Conservation (phyloP, 2,888 invertebrate genomes). For the Eumacrocentrus americanus region DNA sequence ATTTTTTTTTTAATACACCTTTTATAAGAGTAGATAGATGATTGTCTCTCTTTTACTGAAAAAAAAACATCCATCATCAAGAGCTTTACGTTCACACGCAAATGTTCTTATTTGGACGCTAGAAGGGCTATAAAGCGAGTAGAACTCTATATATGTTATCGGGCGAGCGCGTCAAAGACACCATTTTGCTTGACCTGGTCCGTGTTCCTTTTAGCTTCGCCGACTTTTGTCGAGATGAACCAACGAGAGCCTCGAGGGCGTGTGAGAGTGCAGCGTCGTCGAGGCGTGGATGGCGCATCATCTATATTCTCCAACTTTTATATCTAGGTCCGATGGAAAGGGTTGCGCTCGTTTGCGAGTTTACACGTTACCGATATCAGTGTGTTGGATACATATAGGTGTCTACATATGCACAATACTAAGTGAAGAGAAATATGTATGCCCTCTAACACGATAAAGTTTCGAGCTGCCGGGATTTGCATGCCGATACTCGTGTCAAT, state of each 20-base stretch:
- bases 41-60: neutral
- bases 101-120: neutral
- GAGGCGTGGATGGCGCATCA: neutral
- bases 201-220: conserved; percentile 8
- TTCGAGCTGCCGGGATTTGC: conserved; percentile 5
- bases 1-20: neutral
- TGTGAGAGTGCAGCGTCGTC: neutral
- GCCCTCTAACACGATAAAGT: neutral
- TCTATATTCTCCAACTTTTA: conserved; percentile 4
- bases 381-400: neutral
- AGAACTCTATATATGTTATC: conserved; percentile 7
- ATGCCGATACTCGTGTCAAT: conserved; percentile 7
- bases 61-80: conserved; percentile 3
- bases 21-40: neutral
- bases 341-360: conserved; percentile 9
- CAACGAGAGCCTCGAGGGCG: neutral
- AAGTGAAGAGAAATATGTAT: neutral
- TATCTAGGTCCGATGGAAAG: conserved; percentile 6
- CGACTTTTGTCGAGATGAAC: conserved; percentile 18
- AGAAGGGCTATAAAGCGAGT: neutral
- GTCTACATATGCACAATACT: neutral
- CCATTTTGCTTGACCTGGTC: conserved; percentile 25
- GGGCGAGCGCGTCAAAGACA: conserved; percentile 17
- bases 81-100: conserved; percentile 13
- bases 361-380: no score